Percentiles rank a stretch among this genome's conserved stretches.
These are phyloP conservation scores for Neoaliturus tenellus DNA, from an alignment of 2,888 invertebrate genomes.

Conservation along the genomic window DNA sequence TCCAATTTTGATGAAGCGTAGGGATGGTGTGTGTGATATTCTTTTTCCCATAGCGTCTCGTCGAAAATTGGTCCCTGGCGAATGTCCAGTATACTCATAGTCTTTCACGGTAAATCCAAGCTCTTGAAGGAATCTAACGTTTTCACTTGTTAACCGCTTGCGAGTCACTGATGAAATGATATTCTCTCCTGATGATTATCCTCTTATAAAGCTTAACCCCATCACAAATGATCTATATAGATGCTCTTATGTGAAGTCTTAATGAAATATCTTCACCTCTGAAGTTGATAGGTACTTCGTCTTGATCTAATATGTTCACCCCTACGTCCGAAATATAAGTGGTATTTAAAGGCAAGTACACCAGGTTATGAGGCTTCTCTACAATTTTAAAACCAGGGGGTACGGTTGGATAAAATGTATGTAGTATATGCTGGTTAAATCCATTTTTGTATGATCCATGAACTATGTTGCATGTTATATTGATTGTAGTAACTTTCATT, in stretches of 20 bases:
- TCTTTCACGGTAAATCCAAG: conserved; percentile 8
- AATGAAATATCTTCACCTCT: conserved; percentile 16
- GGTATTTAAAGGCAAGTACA: conserved; percentile 27
- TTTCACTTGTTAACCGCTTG: conserved; percentile 27
- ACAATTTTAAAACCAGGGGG: conserved; percentile 32
- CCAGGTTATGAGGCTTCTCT: conserved; percentile 33
- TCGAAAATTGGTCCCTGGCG: conserved; percentile 53
- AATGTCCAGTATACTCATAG: conserved; percentile 52
- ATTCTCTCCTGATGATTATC: no score
- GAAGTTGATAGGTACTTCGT: conserved; percentile 7
- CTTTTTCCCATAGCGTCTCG: conserved; percentile 42
- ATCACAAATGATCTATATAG: no score
- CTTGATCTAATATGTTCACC: no score
- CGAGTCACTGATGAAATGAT: no score
- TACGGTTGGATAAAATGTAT: conserved; percentile 15
- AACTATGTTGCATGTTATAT: conserved; percentile 41
- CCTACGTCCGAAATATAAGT: neutral
- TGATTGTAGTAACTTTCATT: conserved; percentile 18
- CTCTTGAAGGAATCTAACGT: conserved; percentile 24
- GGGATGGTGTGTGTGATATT: no score
- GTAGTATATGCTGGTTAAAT: conserved; percentile 11
- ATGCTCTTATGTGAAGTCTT: conserved; percentile 15
- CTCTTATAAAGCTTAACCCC: no score
- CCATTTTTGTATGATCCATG: conserved; percentile 37
- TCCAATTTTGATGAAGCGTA: no score